Evolutionary conservation across 2,888 invertebrate genomes (phyloP).

Genomic region (Trissonchulus latispiculum): DNA sequence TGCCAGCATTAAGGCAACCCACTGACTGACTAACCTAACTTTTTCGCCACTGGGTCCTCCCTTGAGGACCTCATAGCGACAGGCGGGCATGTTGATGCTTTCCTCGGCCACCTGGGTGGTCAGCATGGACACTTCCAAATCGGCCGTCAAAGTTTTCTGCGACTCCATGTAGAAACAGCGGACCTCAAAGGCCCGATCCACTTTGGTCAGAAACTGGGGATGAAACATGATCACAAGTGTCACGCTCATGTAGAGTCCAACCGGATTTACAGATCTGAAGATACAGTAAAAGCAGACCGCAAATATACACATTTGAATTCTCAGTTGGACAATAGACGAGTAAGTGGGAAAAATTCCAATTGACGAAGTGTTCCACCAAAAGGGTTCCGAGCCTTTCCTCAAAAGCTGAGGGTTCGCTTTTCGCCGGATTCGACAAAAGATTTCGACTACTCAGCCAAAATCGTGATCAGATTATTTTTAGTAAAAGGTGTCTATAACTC

Average conservation of each 20-base stretch:
- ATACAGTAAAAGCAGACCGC: no score
- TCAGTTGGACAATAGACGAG: no score
- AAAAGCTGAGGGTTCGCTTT: no score
- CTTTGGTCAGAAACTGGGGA: slow-evolving; percentile 38
- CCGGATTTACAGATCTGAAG: not conserved
- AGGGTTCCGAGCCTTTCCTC: no score
- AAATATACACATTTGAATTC: no score
- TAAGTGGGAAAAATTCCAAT: no score
- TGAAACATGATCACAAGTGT: slow-evolving; percentile 28
- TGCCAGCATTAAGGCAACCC: no score
- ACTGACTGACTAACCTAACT: slow-evolving; percentile 1
- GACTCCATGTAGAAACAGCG: slow-evolving; percentile 16
- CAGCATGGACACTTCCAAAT: slow-evolving; percentile 7
- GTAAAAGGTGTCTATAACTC: no score
- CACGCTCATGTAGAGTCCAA: not conserved
- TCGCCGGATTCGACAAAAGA: no score
- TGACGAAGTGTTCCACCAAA: no score
- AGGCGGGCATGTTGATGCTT: slow-evolving; percentile 3
- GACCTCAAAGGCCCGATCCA: slow-evolving; percentile 18
- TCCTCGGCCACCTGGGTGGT: not conserved
- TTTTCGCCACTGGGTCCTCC: slow-evolving; percentile 1
- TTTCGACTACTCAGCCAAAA: no score
- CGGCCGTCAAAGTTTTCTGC: slow-evolving; percentile 14
- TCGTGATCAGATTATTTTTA: no score
- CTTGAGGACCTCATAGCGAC: slow-evolving; percentile 4